A percentile compares a stretch with the other conserved stretches of the same genome.
Conservation (phyloP, 2,888 invertebrate genomes). For the Chymomyza caudatula region DNA sequence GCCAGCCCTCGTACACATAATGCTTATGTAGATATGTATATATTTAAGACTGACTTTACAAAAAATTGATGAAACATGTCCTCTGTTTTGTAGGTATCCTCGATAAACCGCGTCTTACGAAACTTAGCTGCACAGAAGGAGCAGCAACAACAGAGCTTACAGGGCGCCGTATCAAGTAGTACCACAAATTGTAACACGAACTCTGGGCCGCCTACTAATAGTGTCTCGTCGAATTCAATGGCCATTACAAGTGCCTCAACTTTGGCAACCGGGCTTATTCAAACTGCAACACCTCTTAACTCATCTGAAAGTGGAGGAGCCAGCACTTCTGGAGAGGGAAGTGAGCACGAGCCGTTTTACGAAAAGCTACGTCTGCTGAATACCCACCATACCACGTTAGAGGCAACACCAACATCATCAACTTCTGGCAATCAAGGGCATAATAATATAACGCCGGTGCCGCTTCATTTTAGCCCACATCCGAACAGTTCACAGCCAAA, state of each 20-base stretch:
- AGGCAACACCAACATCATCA: slow-evolving; percentile 25
- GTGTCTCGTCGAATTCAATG: not conserved
- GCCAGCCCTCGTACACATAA: too few species aligned
- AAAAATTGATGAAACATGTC: too few species aligned
- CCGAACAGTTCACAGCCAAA: slow-evolving; percentile 28
- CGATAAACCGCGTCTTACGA: slow-evolving; percentile 95
- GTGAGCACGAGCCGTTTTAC: slow-evolving; percentile 68
- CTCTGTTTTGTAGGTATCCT: slow-evolving; percentile 67
- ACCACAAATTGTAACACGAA: too few species aligned
- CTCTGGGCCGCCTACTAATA: too few species aligned
- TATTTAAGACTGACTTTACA: too few species aligned
- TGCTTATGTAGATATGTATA: too few species aligned
- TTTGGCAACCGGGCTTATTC: slow-evolving; percentile 43
- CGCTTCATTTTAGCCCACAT: slow-evolving; percentile 45
- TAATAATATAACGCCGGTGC: slow-evolving; percentile 30
- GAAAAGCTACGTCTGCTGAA: slow-evolving; percentile 75
- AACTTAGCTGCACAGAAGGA: slow-evolving; percentile 97
- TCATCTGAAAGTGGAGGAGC: slow-evolving; percentile 72
- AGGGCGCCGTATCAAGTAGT: slow-evolving; percentile 1
- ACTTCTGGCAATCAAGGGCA: slow-evolving; percentile 43
- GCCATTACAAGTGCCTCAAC: slow-evolving; percentile 2
- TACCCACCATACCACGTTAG: slow-evolving; percentile 49
- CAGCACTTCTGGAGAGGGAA: slow-evolving; percentile 60
- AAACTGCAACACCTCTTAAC: slow-evolving; percentile 72
- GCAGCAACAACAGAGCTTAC: slow-evolving; percentile 60